Percentiles rank a stretch among this genome's conserved stretches.
phyloP scores from a whole-genome alignment of 2,888 invertebrate genomes.

The Hemithea aestivaria region DNA sequence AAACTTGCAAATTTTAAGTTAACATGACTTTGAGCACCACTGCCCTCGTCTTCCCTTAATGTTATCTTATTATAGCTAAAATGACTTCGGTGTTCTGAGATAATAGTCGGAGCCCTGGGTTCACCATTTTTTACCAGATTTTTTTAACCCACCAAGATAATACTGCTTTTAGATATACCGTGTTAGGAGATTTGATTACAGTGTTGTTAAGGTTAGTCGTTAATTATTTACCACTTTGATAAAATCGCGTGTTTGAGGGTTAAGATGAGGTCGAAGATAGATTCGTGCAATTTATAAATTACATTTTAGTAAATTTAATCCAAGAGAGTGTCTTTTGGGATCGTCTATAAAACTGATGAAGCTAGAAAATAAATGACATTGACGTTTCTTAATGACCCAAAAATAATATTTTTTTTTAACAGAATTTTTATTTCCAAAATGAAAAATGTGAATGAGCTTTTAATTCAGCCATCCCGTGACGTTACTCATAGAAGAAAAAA shows the following conservation, averaged over 20 bases:
- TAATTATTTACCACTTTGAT: conserved; percentile 28
- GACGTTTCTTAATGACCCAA: no score
- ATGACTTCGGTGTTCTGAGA: conserved; percentile 78
- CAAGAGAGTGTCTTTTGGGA: no score
- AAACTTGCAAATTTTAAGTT: background rate
- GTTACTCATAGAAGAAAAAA: no score
- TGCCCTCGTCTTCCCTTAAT: conserved; percentile 61
- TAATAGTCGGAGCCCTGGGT: conserved; percentile 66
- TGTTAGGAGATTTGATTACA: conserved; percentile 65
- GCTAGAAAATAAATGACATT: no score
- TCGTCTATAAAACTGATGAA: no score
- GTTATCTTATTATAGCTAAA: conserved; percentile 80
- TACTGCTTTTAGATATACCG: conserved; percentile 65
- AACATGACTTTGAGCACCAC: conserved; percentile 41
- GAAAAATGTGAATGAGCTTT: no score
- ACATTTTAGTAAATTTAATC: no score
- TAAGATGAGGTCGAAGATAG: background rate
- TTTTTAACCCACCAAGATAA: conserved; percentile 56
- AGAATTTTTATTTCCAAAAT: no score
- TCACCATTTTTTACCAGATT: conserved; percentile 62
- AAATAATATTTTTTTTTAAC: no score
- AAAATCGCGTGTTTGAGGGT: conserved; percentile 4
- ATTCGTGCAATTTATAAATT: conserved; percentile 6
- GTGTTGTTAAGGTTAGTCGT: conserved; percentile 31
- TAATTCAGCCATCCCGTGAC: no score